These are phyloP conservation scores for Sebastes minor DNA, from an alignment of 2,797 vertebrate genomes.

Conservation along the genomic window DNA sequence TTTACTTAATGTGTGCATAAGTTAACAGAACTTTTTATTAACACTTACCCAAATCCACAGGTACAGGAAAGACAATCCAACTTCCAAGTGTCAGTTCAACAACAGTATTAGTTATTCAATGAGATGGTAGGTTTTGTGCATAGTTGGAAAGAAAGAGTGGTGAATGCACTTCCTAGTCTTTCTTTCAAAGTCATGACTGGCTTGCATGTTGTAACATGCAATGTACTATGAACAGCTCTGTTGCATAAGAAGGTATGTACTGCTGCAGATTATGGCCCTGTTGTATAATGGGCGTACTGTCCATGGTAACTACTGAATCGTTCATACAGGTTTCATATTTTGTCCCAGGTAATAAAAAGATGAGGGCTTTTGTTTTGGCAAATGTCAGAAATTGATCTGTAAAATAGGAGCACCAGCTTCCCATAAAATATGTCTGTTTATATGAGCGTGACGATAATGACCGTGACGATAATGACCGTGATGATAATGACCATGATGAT, in stretches of 20 bases:
- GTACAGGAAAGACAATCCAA: neutral
- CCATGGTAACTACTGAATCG: too few species aligned
- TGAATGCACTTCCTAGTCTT: neutral
- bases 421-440: too few species aligned
- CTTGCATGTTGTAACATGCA: neutral
- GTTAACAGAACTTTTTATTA: neutral
- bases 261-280: neutral
- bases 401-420: too few species aligned
- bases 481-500: too few species aligned
- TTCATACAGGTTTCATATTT: neutral
- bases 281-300: neutral
- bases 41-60: constrained; percentile 40
- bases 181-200: neutral
- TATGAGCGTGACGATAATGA: too few species aligned
- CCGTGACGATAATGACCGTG: too few species aligned
- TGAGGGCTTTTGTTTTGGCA: too few species aligned
- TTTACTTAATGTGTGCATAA: neutral
- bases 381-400: too few species aligned
- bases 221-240: neutral
- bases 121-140: neutral
- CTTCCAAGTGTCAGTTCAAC: neutral
- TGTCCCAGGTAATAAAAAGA: too few species aligned
- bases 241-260: neutral
- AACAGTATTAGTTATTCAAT: neutral
- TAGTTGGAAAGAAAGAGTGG: neutral